Evolutionary conservation across 2,888 invertebrate species (phyloP).

Genomic region (Synergus itoensis): DNA sequence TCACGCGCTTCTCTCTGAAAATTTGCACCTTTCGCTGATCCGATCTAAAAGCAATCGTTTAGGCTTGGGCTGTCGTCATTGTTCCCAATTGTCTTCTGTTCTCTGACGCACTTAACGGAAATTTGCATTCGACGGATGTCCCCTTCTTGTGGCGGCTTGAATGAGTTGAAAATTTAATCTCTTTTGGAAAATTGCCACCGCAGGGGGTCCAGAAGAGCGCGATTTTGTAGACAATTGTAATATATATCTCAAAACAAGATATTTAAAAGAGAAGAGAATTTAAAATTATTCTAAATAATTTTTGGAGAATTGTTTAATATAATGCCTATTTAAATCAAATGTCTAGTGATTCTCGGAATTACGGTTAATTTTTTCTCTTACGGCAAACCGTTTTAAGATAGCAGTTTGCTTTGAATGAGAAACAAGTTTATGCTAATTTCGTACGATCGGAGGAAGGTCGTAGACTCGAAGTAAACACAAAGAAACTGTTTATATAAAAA

Average conservation of each 20-base stretch:
- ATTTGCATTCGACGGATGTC: slow-evolving; percentile 1
- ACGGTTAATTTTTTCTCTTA: neutral
- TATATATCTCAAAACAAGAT: too few relatives aligned
- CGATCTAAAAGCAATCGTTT: neutral
- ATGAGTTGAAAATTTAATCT: neutral
- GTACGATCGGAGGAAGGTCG: neutral
- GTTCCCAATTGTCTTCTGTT: neutral
- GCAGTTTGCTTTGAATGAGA: neutral
- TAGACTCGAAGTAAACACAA: slow-evolving; percentile 3
- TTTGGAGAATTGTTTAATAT: neutral
- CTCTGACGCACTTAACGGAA: neutral
- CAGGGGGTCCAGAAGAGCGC: neutral
- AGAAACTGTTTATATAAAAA: neutral
- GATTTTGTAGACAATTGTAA: neutral
- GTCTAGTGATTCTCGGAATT: neutral
- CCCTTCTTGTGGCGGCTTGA: neutral
- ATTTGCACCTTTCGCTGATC: neutral
- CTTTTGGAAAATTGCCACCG: neutral
- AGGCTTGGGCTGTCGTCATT: neutral
- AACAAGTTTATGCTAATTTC: slow-evolving; percentile 11
- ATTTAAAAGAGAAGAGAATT: too few relatives aligned
- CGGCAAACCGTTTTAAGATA: neutral
- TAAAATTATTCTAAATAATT: too few relatives aligned
- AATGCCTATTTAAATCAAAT: neutral
- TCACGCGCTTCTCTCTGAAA: neutral